phyloP scores from a whole-genome alignment of 1,140 invertebrate species.

The Drosophila kohkoa region DNA sequence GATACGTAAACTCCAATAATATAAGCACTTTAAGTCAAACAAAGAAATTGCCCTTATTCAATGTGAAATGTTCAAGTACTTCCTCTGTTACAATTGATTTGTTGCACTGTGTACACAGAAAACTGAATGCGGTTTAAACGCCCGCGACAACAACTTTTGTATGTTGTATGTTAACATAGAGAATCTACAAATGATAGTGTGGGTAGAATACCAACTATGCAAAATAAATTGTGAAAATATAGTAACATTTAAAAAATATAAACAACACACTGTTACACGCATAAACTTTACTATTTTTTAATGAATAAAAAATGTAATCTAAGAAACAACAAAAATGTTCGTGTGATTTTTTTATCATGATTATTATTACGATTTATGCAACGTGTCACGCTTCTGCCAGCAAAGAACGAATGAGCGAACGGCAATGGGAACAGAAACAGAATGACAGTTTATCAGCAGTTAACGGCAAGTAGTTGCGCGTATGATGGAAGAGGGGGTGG shows the following conservation, averaged over 20 bases:
- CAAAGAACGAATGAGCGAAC: conserved; percentile 29
- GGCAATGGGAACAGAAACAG: conserved; percentile 58
- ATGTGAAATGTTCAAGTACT: too few species aligned
- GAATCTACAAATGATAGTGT: conserved; percentile 21
- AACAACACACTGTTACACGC: background rate
- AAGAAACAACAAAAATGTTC: conserved; percentile 31
- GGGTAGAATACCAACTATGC: conserved; percentile 22
- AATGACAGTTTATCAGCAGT: conserved; percentile 73
- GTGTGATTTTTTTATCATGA: conserved; percentile 61
- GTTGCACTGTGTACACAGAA: too few species aligned
- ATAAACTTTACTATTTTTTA: conserved; percentile 10
- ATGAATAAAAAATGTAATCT: conserved; percentile 65
- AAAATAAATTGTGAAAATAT: conserved; percentile 56
- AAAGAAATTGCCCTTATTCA: conserved; percentile 17
- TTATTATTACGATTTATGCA: conserved; percentile 75
- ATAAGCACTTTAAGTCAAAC: conserved; percentile 20
- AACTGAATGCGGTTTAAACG: too few species aligned
- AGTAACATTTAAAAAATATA: conserved; percentile 24
- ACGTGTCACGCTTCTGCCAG: conserved; percentile 64
- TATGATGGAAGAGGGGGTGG: conserved; percentile 13
- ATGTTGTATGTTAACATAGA: background rate
- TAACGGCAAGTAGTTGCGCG: conserved; percentile 66
- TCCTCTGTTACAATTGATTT: too few species aligned
- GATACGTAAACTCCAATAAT: conserved; percentile 35
- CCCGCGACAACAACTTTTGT: conserved; percentile 20